phyloP scores from a whole-genome alignment of 2,888 invertebrate genomes.

The Andrena minutula region DNA sequence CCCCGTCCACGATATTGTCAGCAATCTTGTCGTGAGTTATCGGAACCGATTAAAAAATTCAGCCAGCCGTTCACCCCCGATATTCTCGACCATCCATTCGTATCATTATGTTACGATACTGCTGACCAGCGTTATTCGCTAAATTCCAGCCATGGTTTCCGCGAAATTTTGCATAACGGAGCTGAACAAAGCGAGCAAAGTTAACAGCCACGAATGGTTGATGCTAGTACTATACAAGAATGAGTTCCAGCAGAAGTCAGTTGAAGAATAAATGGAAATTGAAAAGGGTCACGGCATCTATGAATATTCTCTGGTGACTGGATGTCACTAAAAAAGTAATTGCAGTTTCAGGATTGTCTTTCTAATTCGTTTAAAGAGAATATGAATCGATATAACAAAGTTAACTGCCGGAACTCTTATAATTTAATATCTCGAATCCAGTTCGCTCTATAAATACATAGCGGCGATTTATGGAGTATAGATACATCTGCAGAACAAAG shows the following conservation, averaged over 20 bases:
- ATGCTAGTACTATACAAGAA: too few relatives aligned
- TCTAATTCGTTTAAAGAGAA: too few relatives aligned
- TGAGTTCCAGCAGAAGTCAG: too few relatives aligned
- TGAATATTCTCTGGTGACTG: background rate
- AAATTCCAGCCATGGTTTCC: background rate
- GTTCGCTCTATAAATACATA: too few relatives aligned
- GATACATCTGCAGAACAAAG: too few relatives aligned
- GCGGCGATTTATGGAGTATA: too few relatives aligned
- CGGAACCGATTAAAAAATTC: conserved; percentile 52
- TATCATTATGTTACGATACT: conserved; percentile 9
- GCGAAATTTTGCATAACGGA: background rate
- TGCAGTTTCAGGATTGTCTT: too few relatives aligned
- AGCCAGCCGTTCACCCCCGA: background rate
- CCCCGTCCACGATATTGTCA: conserved; percentile 65
- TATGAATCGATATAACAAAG: too few relatives aligned
- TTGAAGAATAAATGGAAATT: too few relatives aligned
- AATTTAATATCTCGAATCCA: too few relatives aligned
- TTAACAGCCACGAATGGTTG: background rate
- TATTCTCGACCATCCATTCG: conserved; percentile 20
- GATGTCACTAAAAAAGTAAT: too few relatives aligned
- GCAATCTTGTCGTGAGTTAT: conserved; percentile 62
- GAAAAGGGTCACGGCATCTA: background rate
- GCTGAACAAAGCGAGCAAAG: background rate
- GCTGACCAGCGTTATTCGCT: background rate
- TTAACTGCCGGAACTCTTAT: too few relatives aligned